Base-by-base conservation (phyloP, 1,140 invertebrate species). In the Drosophila prosaltans region DNA sequence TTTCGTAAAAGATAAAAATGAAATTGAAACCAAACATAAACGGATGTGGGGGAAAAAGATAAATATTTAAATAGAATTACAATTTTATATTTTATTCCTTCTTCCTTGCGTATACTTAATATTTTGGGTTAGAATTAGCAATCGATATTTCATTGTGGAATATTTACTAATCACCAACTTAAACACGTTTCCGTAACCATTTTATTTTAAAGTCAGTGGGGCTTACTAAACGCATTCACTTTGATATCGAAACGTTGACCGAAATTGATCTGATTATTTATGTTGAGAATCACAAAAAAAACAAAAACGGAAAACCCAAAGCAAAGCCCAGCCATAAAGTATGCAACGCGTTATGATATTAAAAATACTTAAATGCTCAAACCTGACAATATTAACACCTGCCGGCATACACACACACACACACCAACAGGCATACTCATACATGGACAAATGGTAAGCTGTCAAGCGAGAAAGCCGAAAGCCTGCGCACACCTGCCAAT, bases 331-430 rank as follows among this genome's bases (percentile, higher is more conserved):
- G 41, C 64, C 66, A 51, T 81, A 82, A 81, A 68, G 67, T 81
- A 81, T 81, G 64, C 74, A 68, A 45, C 43, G 36, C 51, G 26
- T 78, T 81, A 58, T 81, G 70, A 65, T 78, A 81, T 82, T 81
- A 81, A 81, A 81, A 82, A 81, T 81, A 74, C 70, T 72, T 67
- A 78, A 78, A 63, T 81, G 64, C 70, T 82, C 80, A 74, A 55
- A 78, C 80, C 65, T 72, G 75, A 78, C 74, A 78, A 78, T 78
- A 78, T 78, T 77, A 78, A 78, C 75, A 78, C 75, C 75, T 66
- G 74, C 41, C 48, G 62, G 48, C 32, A 66, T 26, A 67, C 62
- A 11, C 43, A 55, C 16, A 39, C 16, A 57, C 48, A 40, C 36
- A 21, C 32, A 54, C 16, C 0, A 16, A 16, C 67, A 39, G 24